Conservation (phyloP, 1,140 invertebrate species). For the Berghia stephanieae region DNA sequence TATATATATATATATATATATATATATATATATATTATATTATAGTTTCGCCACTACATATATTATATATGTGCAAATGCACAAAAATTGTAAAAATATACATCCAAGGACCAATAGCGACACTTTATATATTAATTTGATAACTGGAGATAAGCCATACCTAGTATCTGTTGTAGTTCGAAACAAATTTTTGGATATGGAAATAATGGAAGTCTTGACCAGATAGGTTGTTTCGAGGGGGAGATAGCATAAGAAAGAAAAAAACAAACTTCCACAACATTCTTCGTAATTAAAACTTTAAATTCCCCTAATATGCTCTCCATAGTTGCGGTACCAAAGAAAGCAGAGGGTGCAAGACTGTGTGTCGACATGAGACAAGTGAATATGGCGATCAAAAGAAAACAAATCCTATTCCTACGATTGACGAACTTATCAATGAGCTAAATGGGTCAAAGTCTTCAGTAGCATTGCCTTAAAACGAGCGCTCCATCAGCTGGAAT, state of each 20-base stretch:
- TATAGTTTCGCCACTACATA: too few relatives aligned
- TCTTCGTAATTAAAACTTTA: background rate
- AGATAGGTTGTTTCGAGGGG: background rate
- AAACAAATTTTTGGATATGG: background rate
- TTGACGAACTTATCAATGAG: conserved; percentile 45
- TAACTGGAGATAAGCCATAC: too few relatives aligned
- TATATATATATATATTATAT: too few relatives aligned
- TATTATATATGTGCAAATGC: too few relatives aligned
- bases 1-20: too few relatives aligned
- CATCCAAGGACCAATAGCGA: too few relatives aligned
- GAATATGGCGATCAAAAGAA: conserved; percentile 51
- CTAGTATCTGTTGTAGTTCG: too few relatives aligned
- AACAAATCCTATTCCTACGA: conserved; percentile 49
- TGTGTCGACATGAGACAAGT: conserved; percentile 54
- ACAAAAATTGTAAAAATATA: too few relatives aligned
- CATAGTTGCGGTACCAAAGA: conserved; percentile 49
- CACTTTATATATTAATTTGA: too few relatives aligned
- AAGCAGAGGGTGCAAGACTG: conserved; percentile 44
- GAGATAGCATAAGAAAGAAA: background rate
- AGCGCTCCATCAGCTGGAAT: conserved; percentile 47
- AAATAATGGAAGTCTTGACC: background rate
- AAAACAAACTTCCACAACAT: too few relatives aligned
- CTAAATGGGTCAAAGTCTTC: conserved; percentile 47
- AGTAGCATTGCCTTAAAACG: conserved; percentile 49
- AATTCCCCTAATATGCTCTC: conserved; percentile 7